phyloP scores from a whole-genome alignment of 2,797 vertebrate species.

The Pantherophis alleghaniensis region DNA sequence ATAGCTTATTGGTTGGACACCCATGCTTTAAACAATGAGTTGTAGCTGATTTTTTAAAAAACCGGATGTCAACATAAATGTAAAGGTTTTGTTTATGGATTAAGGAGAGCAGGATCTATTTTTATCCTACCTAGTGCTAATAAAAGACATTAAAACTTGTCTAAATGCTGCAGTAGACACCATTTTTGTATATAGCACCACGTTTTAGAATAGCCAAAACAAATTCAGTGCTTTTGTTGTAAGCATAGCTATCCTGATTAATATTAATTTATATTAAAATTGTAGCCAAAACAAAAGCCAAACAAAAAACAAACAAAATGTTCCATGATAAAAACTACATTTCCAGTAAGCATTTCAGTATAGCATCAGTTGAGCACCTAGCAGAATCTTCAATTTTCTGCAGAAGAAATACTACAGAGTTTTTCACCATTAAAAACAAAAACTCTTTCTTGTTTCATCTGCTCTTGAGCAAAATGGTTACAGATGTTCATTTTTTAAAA shows the following conservation, averaged over 20 bases:
- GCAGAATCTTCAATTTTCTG: constrained; percentile 76
- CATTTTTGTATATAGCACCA: constrained; percentile 87
- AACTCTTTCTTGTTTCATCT: constrained; percentile 51
- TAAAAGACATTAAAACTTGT: constrained; percentile 84
- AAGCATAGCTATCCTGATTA: constrained; percentile 71
- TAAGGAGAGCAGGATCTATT: constrained; percentile 61
- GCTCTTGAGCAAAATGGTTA: constrained; percentile 75
- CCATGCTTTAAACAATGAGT: neutral
- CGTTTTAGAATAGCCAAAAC: constrained; percentile 79
- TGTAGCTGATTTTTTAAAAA: constrained; percentile 57
- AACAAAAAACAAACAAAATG: constrained; percentile 24
- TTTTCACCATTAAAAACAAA: constrained; percentile 21
- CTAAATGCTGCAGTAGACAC: constrained; percentile 76
- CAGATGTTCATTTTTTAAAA: constrained; percentile 61
- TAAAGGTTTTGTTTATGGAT: constrained; percentile 61
- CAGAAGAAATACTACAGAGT: constrained; percentile 69
- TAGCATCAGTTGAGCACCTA: constrained; percentile 89
- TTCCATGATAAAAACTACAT: constrained; percentile 73
- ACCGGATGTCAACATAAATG: constrained; percentile 65
- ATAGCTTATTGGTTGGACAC: neutral
- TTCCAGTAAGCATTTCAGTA: constrained; percentile 84
- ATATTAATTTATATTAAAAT: constrained; percentile 72
- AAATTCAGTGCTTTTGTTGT: constrained; percentile 80
- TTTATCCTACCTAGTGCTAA: constrained; percentile 69
- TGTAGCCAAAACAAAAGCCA: constrained; percentile 69